These are phyloP conservation scores for Carterocephalus palaemon DNA, from an alignment of 2,888 invertebrate species.

Conservation along the genomic window DNA sequence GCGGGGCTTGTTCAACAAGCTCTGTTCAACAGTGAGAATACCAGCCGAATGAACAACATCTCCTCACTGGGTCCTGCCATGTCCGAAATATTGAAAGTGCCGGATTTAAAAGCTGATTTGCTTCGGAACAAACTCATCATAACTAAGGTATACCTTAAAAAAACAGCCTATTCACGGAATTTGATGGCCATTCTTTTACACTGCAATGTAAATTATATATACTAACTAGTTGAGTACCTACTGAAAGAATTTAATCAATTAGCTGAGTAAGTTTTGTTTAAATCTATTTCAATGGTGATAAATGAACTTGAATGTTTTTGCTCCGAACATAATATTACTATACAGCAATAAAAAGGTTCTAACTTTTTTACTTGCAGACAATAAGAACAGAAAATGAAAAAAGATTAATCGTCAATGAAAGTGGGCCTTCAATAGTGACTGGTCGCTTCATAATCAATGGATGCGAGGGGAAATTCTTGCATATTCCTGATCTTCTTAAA, in stretches of 20 bases:
- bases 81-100: slow-evolving; percentile 45
- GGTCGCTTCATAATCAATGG: slow-evolving; percentile 40
- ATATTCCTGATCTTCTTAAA: slow-evolving; percentile 48
- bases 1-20: slow-evolving; percentile 41
- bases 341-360: too few relatives aligned
- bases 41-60: slow-evolving; percentile 40
- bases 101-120: slow-evolving; percentile 45
- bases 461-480: slow-evolving; percentile 37
- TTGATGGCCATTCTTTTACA: too few relatives aligned
- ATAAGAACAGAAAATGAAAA: slow-evolving; percentile 36
- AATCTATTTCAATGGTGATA: too few relatives aligned
- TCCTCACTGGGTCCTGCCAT: slow-evolving; percentile 44
- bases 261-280: too few relatives aligned
- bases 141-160: slow-evolving; percentile 55
- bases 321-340: too few relatives aligned
- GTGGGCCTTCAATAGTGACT: slow-evolving; percentile 43
- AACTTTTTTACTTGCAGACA: slow-evolving; percentile 3
- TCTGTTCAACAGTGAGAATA: slow-evolving; percentile 30
- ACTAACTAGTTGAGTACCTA: too few relatives aligned
- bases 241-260: too few relatives aligned
- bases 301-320: too few relatives aligned
- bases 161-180: too few relatives aligned
- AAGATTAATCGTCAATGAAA: slow-evolving; percentile 30
- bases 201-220: too few relatives aligned
- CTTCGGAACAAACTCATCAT: slow-evolving; percentile 44